Percentiles rank a stretch among this genome's conserved stretches.
Conservation (phyloP, 2,797 vertebrate genomes). For the Pseudochaenichthys georgianus region DNA sequence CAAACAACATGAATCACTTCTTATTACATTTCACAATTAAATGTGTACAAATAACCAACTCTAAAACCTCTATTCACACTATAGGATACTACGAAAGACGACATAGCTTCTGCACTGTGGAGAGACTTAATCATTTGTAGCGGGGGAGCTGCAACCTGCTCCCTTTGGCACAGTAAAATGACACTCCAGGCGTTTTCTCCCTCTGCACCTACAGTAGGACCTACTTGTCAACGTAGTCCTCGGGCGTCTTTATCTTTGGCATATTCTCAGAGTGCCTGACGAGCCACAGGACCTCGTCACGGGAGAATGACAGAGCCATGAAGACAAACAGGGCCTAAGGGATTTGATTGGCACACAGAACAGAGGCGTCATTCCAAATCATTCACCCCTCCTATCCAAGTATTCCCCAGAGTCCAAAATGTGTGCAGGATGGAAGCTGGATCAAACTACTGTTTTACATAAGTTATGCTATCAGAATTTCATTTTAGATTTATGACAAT, state of each 20-base stretch:
- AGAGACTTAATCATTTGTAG: not conserved
- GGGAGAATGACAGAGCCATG: conserved; percentile 93
- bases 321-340: conserved; percentile 89
- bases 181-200: conserved; percentile 10
- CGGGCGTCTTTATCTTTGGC: conserved; percentile 90
- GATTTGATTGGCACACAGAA: conserved; percentile 49
- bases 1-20: not conserved
- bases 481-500: conserved; percentile 17
- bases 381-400: not conserved
- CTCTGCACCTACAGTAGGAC: conserved; percentile 47
- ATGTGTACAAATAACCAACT: not conserved
- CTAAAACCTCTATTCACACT: conserved; percentile 1
- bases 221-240: conserved; percentile 91
- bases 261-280: conserved; percentile 91
- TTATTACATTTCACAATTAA: not conserved
- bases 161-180: not conserved
- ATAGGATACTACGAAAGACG: not conserved
- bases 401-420: not conserved
- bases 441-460: conserved; percentile 9
- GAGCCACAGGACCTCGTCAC: conserved; percentile 93
- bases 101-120: not conserved
- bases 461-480: conserved; percentile 4
- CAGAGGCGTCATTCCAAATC: conserved; percentile 12
- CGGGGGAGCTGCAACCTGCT: not conserved
- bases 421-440: not conserved